Conservation (phyloP, 2,113 vertebrate species). For the Antechinus flavipes region DNA sequence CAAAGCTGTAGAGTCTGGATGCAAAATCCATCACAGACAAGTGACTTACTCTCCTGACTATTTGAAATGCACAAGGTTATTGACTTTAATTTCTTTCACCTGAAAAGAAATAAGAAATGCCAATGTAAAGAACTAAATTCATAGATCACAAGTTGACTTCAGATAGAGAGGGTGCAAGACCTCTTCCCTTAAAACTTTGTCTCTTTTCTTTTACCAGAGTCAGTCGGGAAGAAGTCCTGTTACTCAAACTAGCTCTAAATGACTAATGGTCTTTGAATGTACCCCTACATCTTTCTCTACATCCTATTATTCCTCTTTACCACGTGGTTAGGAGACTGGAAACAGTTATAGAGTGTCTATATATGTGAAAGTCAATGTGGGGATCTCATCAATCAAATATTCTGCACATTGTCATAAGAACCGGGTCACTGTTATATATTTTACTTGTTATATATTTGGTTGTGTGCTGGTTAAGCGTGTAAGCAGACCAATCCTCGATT, state of each 20-base stretch:
- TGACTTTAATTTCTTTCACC: background rate
- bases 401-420: background rate
- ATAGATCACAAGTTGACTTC: background rate
- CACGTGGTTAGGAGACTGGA: background rate
- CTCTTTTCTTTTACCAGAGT: background rate
- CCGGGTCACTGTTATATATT: background rate
- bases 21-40: background rate
- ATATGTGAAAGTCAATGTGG: background rate
- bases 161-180: background rate
- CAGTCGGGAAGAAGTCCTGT: background rate
- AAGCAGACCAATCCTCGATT: background rate
- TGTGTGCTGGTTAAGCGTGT: background rate
- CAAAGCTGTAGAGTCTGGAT: background rate
- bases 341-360: background rate
- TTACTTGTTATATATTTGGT: background rate
- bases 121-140: background rate
- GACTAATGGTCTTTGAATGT: background rate
- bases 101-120: background rate
- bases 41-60: background rate
- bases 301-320: background rate
- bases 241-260: background rate
- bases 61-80: background rate
- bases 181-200: background rate
- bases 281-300: background rate
- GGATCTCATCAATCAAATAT: background rate